Evolutionary conservation across 2,888 invertebrate species (phyloP).

Genomic region (Tetragonisca angustula): DNA sequence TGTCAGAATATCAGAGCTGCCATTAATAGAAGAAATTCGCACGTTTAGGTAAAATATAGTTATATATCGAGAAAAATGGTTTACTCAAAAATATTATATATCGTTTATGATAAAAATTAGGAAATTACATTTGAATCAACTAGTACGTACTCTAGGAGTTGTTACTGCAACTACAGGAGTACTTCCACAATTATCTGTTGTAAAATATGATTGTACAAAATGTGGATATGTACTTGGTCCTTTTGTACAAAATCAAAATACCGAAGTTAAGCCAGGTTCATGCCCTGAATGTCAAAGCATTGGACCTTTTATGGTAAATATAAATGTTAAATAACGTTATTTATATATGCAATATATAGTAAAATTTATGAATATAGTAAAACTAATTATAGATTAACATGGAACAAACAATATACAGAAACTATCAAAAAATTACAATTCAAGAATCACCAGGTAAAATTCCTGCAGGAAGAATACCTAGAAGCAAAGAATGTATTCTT

Average conservation of each 20-base stretch:
- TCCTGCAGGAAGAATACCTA: slow-evolving; percentile 97
- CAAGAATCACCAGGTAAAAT: slow-evolving; percentile 99
- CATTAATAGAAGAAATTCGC: slow-evolving; percentile 97
- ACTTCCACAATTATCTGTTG: slow-evolving; percentile 96
- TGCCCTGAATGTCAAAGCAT: slow-evolving; percentile 99
- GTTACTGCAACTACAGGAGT: slow-evolving; percentile 98
- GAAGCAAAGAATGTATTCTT: slow-evolving; percentile 98
- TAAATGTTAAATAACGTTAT: background rate
- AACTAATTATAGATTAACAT: slow-evolving; percentile 92
- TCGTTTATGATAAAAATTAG: slow-evolving; percentile 80
- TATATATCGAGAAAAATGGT: background rate
- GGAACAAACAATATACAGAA: slow-evolving; percentile 99
- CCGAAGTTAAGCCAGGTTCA: slow-evolving; percentile 97
- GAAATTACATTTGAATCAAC: slow-evolving; percentile 95
- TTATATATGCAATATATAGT: background rate
- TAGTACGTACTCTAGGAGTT: slow-evolving; percentile 97
- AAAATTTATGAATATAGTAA: slow-evolving; percentile 17
- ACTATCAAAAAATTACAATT: slow-evolving; percentile 98
- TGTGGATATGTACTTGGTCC: slow-evolving; percentile 98
- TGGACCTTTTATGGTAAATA: slow-evolving; percentile 94
- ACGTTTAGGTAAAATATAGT: slow-evolving; percentile 89
- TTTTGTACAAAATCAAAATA: slow-evolving; percentile 96
- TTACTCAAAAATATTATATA: slow-evolving; percentile 11
- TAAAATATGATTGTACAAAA: slow-evolving; percentile 98
- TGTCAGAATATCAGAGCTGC: slow-evolving; percentile 97